Evolutionary conservation across 2,113 vertebrate species (phyloP).

Genomic region (Nettapus auritus): DNA sequence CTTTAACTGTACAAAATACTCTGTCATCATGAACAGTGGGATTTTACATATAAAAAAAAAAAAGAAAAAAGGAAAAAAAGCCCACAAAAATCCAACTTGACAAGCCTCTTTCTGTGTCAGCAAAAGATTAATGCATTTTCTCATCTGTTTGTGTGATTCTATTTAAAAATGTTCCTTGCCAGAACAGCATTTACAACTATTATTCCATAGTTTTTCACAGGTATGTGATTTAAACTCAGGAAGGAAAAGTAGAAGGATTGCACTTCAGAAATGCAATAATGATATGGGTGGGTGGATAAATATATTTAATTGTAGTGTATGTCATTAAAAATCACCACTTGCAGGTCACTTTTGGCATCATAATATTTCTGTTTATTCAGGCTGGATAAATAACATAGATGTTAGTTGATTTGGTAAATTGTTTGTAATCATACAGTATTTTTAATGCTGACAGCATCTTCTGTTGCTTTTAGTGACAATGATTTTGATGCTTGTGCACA

Average conservation of each 20-base stretch:
- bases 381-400: not conserved
- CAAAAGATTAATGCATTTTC: not conserved
- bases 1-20: not conserved
- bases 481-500: not conserved
- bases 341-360: not conserved
- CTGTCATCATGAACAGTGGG: not conserved
- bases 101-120: not conserved
- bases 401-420: not conserved
- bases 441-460: not conserved
- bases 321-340: not conserved
- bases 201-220: not conserved
- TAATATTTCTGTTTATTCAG: not conserved
- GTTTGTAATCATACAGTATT: not conserved
- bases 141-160: not conserved
- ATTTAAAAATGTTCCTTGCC: not conserved
- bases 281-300: not conserved
- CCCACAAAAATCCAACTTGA: not conserved
- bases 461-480: not conserved
- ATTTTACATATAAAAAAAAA: not conserved
- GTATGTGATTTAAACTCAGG: not conserved
- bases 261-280: not conserved
- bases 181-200: not conserved
- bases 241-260: not conserved
- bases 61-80: fast-evolving
- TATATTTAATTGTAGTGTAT: not conserved